These are phyloP conservation scores for Steinernema feltiae DNA, from an alignment of 1,140 invertebrate species.

Conservation along the genomic window DNA sequence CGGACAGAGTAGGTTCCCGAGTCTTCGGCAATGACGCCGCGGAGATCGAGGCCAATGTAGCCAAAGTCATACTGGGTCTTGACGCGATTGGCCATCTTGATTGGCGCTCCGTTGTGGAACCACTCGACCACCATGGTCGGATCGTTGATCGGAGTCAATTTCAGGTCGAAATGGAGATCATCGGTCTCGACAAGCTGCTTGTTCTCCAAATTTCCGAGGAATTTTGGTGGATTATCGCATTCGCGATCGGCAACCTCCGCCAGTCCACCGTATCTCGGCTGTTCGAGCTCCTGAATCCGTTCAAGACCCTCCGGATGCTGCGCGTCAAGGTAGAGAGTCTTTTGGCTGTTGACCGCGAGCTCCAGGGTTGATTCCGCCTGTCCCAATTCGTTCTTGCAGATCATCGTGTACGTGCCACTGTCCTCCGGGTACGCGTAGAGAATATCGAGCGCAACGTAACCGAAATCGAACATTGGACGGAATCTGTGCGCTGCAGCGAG, in stretches of 20 bases:
- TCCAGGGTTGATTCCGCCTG: slow-evolving; percentile 46
- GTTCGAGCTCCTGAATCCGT: slow-evolving; percentile 83
- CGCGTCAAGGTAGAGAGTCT: slow-evolving; percentile 82
- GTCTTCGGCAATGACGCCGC: slow-evolving; percentile 42
- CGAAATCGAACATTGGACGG: slow-evolving; percentile 84
- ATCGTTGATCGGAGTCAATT: slow-evolving; percentile 78
- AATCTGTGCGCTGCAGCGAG: slow-evolving; percentile 72
- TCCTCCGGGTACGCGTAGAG: slow-evolving; percentile 56
- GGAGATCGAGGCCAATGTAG: slow-evolving; percentile 85
- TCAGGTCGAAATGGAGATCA: slow-evolving; percentile 45
- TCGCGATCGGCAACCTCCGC: slow-evolving; percentile 61
- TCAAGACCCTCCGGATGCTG: slow-evolving; percentile 83
- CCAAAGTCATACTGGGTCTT: slow-evolving; percentile 95
- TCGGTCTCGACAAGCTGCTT: slow-evolving; percentile 44
- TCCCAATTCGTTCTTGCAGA: slow-evolving; percentile 53
- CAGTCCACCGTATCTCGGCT: slow-evolving; percentile 64
- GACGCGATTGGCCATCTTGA: slow-evolving; percentile 75
- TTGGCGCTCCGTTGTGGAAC: slow-evolving; percentile 76
- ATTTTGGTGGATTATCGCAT: slow-evolving; percentile 51
- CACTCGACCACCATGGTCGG: slow-evolving; percentile 95
- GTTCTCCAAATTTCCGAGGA: slow-evolving; percentile 47
- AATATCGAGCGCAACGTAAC: slow-evolving; percentile 87
- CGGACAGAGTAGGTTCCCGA: slow-evolving; percentile 36
- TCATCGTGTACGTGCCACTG: slow-evolving; percentile 52
- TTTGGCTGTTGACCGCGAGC: slow-evolving; percentile 63